Conservation (phyloP, 1,140 invertebrate genomes). For the Euwallacea similis region DNA sequence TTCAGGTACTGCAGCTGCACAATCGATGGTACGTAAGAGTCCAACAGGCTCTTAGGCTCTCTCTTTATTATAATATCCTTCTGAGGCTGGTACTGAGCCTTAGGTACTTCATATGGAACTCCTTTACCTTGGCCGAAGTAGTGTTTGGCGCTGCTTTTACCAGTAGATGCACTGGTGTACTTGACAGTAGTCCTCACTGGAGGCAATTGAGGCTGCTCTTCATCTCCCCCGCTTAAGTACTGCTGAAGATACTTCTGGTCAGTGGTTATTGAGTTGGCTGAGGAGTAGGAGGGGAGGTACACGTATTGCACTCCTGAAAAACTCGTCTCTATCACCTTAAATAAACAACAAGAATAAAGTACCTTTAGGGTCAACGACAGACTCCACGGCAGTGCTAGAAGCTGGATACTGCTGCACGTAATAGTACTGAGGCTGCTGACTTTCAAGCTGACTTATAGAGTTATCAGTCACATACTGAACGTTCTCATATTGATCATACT, state of each 20-base stretch:
- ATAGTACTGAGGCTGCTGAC: constrained; percentile 42
- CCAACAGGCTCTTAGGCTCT: constrained; percentile 47
- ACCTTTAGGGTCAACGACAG: constrained; percentile 47
- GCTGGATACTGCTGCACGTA: constrained; percentile 45
- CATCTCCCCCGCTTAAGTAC: constrained; percentile 23
- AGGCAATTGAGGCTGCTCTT: constrained; percentile 11
- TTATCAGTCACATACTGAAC: constrained; percentile 45
- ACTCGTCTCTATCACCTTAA: background rate
- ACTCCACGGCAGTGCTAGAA: constrained; percentile 43
- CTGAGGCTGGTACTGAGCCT: constrained; percentile 17
- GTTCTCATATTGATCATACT: constrained; percentile 41
- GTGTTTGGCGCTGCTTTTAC: constrained; percentile 11
- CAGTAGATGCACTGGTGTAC: constrained; percentile 8
- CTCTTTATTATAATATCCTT: constrained; percentile 33
- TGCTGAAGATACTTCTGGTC: constrained; percentile 39
- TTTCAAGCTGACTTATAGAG: constrained; percentile 30
- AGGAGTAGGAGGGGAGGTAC: constrained; percentile 8
- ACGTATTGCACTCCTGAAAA: background rate
- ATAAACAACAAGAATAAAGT: no score
- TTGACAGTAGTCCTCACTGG: constrained; percentile 23
- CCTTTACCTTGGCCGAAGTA: constrained; percentile 16
- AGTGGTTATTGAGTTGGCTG: constrained; percentile 23
- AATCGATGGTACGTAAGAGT: constrained; percentile 49
- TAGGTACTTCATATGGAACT: constrained; percentile 15
- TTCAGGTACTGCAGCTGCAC: constrained; percentile 47